Percentiles rank a stretch among this genome's conserved stretches.
Conservation (phyloP, 2,888 invertebrate species). For the Ashinkailepas kermadecensis region DNA sequence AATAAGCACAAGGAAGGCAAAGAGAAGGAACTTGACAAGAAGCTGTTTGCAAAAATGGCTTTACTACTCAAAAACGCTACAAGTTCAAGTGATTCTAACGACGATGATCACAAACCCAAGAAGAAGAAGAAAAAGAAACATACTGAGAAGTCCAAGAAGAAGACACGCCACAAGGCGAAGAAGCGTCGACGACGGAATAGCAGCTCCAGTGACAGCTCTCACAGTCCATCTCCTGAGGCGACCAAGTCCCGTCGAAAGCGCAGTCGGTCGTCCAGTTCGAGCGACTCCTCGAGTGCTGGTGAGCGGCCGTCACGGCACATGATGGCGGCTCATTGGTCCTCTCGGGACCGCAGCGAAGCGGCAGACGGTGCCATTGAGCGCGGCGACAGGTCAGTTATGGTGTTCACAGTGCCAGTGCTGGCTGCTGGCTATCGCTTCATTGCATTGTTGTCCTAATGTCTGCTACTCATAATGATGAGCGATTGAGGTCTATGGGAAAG, state of each 20-base stretch:
- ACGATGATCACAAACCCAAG: background rate
- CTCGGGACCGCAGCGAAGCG: no score
- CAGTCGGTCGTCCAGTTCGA: background rate
- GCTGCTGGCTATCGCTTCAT: no score
- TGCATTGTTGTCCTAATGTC: no score
- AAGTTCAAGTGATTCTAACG: background rate
- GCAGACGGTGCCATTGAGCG: no score
- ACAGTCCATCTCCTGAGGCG: no score
- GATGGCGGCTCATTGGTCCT: no score
- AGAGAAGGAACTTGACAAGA: background rate
- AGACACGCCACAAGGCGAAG: background rate
- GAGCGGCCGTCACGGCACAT: background rate
- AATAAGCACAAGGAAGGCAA: background rate
- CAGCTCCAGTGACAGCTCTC: background rate
- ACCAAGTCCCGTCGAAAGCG: background rate
- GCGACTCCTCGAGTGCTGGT: background rate
- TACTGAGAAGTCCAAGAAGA: background rate
- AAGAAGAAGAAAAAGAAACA: background rate
- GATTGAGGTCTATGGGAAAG: no score
- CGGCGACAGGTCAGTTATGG: no score
- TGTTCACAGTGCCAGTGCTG: no score
- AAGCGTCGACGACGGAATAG: background rate
- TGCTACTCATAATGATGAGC: no score
- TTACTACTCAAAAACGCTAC: background rate
- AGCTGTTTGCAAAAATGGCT: conserved; percentile 5